These are phyloP conservation scores for Melitaea athalia DNA, from an alignment of 2,888 invertebrate genomes.

Conservation along the genomic window DNA sequence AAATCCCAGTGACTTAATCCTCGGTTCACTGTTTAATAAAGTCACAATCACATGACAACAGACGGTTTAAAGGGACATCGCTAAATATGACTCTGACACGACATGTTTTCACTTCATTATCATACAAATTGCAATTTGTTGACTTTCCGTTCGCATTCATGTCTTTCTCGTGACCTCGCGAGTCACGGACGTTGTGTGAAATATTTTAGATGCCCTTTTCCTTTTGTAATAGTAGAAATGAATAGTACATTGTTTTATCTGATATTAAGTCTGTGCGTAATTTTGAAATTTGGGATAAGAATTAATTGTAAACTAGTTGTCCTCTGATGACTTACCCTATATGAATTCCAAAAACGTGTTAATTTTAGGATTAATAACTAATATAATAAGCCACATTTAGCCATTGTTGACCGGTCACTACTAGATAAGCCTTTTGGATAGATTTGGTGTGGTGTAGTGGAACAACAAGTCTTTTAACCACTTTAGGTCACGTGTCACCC, in stretches of 20 bases:
- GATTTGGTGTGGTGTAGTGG: no score
- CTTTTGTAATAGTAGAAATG: background rate
- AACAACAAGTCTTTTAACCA: no score
- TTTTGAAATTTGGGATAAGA: background rate
- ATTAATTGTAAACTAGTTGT: no score
- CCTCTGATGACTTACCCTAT: no score
- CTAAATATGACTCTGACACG: constrained; percentile 47
- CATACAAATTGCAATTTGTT: constrained; percentile 75
- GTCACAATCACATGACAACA: constrained; percentile 26
- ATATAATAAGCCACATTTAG: no score
- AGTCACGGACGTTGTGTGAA: constrained; percentile 2
- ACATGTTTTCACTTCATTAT: constrained; percentile 65
- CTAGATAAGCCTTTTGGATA: no score
- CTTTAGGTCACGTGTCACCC: no score
- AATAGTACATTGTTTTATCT: background rate
- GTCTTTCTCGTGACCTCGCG: constrained; percentile 16
- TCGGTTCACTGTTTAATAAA: constrained; percentile 12
- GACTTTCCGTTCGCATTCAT: constrained; percentile 47
- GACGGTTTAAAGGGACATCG: constrained; percentile 26
- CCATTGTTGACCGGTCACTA: no score
- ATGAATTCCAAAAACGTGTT: no score
- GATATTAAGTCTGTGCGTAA: background rate
- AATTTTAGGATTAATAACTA: no score
- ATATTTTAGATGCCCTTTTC: constrained; percentile 1
- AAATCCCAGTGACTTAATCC: constrained; percentile 1